Evolutionary conservation across 2,888 invertebrate species (phyloP), one percentile per base, ranked within the genome.

Genomic region (Deilephila elpenor): DNA sequence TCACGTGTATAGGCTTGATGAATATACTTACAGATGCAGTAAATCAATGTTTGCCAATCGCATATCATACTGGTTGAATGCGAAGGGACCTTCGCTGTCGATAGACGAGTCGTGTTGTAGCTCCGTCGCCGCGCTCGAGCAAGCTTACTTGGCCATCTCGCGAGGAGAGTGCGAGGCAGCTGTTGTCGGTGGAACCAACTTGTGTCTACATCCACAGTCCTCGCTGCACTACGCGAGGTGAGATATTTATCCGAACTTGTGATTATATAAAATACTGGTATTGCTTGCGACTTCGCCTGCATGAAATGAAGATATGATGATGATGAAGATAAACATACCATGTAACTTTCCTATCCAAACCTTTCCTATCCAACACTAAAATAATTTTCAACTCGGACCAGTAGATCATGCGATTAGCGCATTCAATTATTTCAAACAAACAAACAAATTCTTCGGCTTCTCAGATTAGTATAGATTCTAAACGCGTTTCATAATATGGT

Each of bases 151-250:
- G n/a, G 89, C 88, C 0, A 78, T 92, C 2, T 75, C 75, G 0
- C 78, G 83, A 0, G 91, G 91, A 0, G 87, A 88, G 17, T 90
- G 91, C 70, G 92, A 91, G 11, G 88, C 90, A 0, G 96, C 96
- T n/a, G 91, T 96, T 53, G 96, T 96, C 7, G 96, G 95, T 1
- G 96, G 96, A 2, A 87, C 93, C 20, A 95, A 95, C 78, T 80
- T 96, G n/a, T 95, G 95, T 73, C 83, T 96, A 56, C 96, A 96
- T 76, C 96, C 96, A 0, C 89, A 91, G 67, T 83, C 86, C 0
- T 82, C 86, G 3, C 76, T 91, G 0, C 89, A 91, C 73, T 88
- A 83, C 73, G 82, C 83, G 76, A 89, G 90, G 91, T 91, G 77
- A 75, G 20, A n/a, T 11, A 73, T 71, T 74, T 29, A 59, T 29